These are phyloP conservation scores for Thinocorus orbignyianus DNA, from an alignment of 2,113 vertebrate species.

Conservation along the genomic window DNA sequence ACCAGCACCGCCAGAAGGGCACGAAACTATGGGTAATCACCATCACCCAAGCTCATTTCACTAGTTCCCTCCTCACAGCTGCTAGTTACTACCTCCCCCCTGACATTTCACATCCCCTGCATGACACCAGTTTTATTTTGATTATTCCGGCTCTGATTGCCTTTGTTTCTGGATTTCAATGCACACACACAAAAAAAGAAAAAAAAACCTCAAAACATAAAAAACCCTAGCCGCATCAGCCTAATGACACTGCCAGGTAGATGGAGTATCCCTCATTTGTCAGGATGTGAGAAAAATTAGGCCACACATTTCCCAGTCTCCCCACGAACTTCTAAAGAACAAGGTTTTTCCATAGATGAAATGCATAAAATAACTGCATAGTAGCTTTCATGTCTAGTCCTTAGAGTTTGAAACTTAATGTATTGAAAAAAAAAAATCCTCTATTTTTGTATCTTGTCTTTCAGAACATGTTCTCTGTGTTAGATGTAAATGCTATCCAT, in stretches of 20 bases:
- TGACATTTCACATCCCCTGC: neutral
- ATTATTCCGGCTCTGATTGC: neutral
- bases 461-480: neutral
- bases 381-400: neutral
- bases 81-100: neutral
- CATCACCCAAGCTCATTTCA: neutral
- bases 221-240: fast-evolving
- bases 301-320: neutral
- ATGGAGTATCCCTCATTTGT: neutral
- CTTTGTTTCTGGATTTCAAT: neutral
- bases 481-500: neutral
- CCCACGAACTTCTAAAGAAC: neutral
- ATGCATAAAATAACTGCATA: neutral
- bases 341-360: neutral
- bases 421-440: neutral
- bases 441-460: conserved; percentile 15
- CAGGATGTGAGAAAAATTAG: neutral
- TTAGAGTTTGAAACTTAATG: neutral
- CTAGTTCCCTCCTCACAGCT: neutral
- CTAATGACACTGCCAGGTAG: neutral
- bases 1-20: neutral
- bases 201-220: neutral
- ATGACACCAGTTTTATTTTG: neutral
- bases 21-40: fast-evolving
- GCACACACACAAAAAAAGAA: neutral